Evolutionary conservation across 2,113 vertebrate species (phyloP).

Genomic region (Tupaia tana): DNA sequence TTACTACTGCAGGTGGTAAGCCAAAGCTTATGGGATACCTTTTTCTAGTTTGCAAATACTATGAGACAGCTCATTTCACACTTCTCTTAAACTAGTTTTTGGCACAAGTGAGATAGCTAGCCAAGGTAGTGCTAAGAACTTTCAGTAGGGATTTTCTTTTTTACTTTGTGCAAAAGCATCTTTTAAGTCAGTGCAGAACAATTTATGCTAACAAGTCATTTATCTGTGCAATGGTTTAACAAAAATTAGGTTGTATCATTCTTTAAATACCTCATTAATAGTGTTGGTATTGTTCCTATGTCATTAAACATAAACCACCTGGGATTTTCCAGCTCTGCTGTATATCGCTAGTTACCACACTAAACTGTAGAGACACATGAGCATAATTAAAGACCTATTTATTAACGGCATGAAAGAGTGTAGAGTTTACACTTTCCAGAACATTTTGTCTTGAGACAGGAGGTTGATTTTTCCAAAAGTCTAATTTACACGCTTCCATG

Average conservation of each 20-base stretch:
- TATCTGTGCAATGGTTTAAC: conserved; percentile 39
- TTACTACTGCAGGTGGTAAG: not conserved
- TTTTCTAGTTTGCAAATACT: conserved; percentile 54
- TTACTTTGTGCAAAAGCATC: not conserved
- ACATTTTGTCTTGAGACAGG: conserved; percentile 70
- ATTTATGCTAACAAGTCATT: conserved; percentile 55
- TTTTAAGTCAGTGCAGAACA: not conserved
- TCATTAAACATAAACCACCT: conserved; percentile 60
- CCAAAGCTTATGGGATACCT: not conserved
- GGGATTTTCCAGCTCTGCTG: conserved; percentile 62
- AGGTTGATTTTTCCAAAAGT: conserved; percentile 47
- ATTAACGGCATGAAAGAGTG: conserved; percentile 47
- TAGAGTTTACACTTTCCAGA: conserved; percentile 45
- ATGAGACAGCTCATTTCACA: not conserved
- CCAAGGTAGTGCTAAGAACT: conserved; percentile 9
- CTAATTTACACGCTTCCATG: not conserved
- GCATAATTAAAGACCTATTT: conserved; percentile 60
- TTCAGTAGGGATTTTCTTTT: not conserved
- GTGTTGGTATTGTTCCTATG: not conserved
- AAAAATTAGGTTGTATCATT: conserved; percentile 63
- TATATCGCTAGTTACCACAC: not conserved
- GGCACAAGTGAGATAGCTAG: conserved; percentile 6
- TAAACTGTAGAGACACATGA: not conserved
- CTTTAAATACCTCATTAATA: conserved; percentile 60
- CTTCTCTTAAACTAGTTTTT: not conserved